Evolutionary conservation across 2,797 vertebrate genomes (phyloP), one percentile per base, ranked within the genome.

Genomic region (Tolypeutes matacus): DNA sequence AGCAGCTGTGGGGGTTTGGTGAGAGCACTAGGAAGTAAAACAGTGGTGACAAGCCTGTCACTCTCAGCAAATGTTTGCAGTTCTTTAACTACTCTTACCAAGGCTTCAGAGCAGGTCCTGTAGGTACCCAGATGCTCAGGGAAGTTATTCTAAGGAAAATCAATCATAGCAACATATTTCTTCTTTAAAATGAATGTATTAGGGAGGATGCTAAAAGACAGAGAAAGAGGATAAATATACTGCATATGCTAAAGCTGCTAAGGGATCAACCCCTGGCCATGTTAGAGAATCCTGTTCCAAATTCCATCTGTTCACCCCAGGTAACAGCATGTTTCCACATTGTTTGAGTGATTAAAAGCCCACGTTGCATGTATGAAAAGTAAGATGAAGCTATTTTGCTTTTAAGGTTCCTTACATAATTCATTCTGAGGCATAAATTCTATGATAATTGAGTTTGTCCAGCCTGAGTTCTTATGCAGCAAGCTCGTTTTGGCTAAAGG

Each of bases 271-370:
- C 6, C 53, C 77, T 58, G 42, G 39, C 84, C 21, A 29, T 65
- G 39, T 84, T 82, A 72, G 39, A 93, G 82, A 94, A 91, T 77
- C 89, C 36, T 94, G 7, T 84, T 86, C 93, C 58, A 89, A 89
- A 56, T n/a, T 84, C 70, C 49, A 34, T 93, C 80, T 95, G 65
- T 83, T 87, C 76, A 87, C 67, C 46, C n/a, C 31, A 83, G 36
- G 60, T 75, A 29, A 94, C 62, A 95, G 27, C 86, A n/a, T 84
- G 23, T 89, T 93, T 75, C 62, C 75, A 78, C 31, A 53, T 17
- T 62, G 15, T 69, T 39, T 93, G n/a, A 93, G 46, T 51, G 91
- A 96, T 91, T 94, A 84, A 95, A 88, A 94, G 36, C n/a, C 65
- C 15, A 70, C 31, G 46, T 25, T 81, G 4, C 36, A 76, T 92